phyloP scores from a whole-genome alignment of 2,888 invertebrate species.

The Nomada fabriciana region DNA sequence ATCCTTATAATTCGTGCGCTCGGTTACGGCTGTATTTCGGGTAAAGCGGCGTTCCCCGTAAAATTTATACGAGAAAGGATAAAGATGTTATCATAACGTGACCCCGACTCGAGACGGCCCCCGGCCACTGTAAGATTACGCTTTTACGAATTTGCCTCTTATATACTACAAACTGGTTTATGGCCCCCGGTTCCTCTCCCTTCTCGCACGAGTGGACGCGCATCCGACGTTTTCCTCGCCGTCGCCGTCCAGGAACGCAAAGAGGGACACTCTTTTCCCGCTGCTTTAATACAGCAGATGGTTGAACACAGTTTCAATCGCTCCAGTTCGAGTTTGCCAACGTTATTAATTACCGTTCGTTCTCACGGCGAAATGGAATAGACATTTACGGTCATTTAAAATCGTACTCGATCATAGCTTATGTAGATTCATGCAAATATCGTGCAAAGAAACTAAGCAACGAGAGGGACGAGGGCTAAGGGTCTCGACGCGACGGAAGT shows the following conservation, averaged over 20 bases:
- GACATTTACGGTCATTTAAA: constrained; percentile 21
- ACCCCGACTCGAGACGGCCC: constrained; percentile 55
- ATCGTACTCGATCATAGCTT: constrained; percentile 68
- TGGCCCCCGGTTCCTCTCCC: constrained; percentile 20
- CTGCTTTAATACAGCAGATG: neutral
- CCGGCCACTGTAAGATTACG: constrained; percentile 77
- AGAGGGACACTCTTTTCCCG: constrained; percentile 25
- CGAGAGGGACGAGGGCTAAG: constrained; percentile 13
- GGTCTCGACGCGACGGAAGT: constrained; percentile 71
- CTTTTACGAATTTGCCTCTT: constrained; percentile 79
- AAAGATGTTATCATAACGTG: constrained; percentile 81
- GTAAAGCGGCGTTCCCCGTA: constrained; percentile 76
- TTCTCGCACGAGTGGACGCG: constrained; percentile 4
- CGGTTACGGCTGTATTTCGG: constrained; percentile 79
- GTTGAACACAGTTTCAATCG: neutral
- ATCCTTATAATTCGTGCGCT: constrained; percentile 77
- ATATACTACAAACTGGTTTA: constrained; percentile 74
- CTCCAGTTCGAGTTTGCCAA: neutral
- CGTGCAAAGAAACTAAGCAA: constrained; percentile 59
- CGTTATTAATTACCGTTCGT: neutral
- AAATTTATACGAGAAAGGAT: constrained; percentile 82
- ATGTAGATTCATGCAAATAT: constrained; percentile 74
- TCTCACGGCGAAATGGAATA: neutral
- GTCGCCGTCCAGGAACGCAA: neutral
- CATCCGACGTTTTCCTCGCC: constrained; percentile 3